A percentile compares a stretch with the other conserved stretches of the same genome.
Conservation (phyloP, 2,888 invertebrate species). For the Tinea trinotella region DNA sequence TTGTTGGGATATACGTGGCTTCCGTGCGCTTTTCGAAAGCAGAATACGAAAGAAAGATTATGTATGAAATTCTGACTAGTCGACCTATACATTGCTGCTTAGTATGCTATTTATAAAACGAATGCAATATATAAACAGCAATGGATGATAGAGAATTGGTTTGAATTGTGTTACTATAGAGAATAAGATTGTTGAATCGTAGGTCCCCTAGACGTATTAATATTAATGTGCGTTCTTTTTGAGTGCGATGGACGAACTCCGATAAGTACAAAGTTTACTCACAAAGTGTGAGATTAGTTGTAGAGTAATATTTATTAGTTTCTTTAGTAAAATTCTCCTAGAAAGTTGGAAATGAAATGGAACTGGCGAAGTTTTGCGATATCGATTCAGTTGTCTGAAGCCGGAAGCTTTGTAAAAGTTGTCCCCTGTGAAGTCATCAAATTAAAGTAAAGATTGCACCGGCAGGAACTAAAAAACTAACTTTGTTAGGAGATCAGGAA, state of each 20-base stretch:
- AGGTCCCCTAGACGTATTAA: conserved; percentile 10
- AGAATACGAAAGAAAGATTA: conserved; percentile 1
- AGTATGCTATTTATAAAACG: no score
- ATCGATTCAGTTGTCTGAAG: conserved; percentile 3
- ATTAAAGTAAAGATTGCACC: conserved; percentile 1
- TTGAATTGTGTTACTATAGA: not conserved
- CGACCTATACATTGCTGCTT: not conserved
- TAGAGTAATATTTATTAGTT: conserved; percentile 15
- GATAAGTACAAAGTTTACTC: conserved; percentile 17
- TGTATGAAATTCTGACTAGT: not conserved
- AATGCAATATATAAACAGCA: no score
- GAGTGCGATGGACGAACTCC: conserved; percentile 3
- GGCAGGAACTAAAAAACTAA: not conserved
- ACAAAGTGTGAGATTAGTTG: conserved; percentile 7
- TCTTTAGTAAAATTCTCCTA: conserved; percentile 10
- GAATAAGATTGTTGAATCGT: conserved; percentile 9
- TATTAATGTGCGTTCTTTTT: conserved; percentile 12
- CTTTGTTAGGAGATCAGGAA: not conserved
- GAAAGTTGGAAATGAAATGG: conserved; percentile 11
- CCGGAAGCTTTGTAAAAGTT: conserved; percentile 2
- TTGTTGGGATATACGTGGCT: conserved; percentile 17
- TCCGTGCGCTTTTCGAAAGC: conserved; percentile 11
- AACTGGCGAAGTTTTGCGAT: not conserved
- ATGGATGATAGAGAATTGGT: not conserved
- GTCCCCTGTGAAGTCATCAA: not conserved